A percentile compares a stretch with the other conserved stretches of the same genome.
Evolutionary conservation across 2,888 invertebrate species (phyloP).

Genomic region (Galeopsomyia nigrocyanea): DNA sequence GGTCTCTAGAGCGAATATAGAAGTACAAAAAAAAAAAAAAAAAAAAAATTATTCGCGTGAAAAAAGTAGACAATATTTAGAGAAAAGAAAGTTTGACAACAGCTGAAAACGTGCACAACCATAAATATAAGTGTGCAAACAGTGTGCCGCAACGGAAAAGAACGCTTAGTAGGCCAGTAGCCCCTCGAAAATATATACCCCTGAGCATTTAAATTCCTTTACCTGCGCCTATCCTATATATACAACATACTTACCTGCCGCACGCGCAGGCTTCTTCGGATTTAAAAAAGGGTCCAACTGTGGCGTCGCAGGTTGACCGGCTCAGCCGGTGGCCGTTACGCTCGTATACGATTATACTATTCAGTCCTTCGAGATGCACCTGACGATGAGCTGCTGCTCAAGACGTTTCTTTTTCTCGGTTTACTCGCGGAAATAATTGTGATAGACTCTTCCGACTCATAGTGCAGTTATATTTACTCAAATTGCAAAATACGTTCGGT

Average conservation of each 20-base stretch:
- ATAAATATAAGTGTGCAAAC: no score
- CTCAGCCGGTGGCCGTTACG: constrained; percentile 33
- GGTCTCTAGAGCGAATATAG: no score
- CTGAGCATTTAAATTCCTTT: constrained; percentile 18
- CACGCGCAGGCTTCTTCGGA: constrained; percentile 1
- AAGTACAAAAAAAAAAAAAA: no score
- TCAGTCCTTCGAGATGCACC: constrained; percentile 32
- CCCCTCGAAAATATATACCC: no score
- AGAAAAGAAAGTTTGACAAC: no score
- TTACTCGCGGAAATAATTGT: not conserved
- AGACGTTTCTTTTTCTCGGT: constrained; percentile 14
- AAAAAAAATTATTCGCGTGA: no score
- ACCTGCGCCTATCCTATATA: no score
- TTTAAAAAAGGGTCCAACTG: constrained; percentile 39
- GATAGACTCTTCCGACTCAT: not conserved
- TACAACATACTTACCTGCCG: constrained; percentile 35
- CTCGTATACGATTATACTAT: not conserved
- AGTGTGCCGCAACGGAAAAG: no score
- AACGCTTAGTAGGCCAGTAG: no score
- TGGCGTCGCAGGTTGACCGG: constrained; percentile 30
- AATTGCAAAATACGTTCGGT: not conserved
- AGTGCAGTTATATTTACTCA: not conserved
- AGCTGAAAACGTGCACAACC: no score
- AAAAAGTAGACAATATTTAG: no score
- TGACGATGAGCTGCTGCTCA: constrained; percentile 25